These are phyloP conservation scores for Dolichotis patagonum DNA, from an alignment of 2,113 vertebrate species.

Conservation along the genomic window DNA sequence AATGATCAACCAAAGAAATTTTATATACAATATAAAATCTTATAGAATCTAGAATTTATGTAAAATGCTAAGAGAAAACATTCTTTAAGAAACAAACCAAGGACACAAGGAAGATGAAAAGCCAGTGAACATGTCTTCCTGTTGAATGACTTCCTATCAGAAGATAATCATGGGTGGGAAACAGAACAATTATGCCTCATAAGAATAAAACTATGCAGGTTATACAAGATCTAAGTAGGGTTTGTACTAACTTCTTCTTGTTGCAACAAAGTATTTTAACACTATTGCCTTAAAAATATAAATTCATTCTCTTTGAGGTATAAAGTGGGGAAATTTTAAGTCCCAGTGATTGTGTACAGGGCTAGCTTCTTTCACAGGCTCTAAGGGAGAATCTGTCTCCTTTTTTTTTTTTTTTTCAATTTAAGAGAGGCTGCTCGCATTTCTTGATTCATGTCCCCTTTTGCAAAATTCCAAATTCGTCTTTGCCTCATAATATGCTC, in stretches of 20 bases:
- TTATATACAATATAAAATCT: neutral
- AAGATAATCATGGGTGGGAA: neutral
- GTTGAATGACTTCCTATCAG: neutral
- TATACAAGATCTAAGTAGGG: no score
- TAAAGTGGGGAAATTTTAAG: neutral
- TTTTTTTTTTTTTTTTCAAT: neutral
- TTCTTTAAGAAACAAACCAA: neutral
- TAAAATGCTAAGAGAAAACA: neutral
- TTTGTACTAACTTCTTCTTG: neutral
- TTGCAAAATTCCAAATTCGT: neutral
- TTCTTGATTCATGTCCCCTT: neutral
- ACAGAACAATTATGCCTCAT: accelerated
- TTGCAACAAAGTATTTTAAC: neutral
- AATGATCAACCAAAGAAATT: neutral
- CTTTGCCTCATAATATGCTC: neutral
- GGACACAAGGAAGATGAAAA: no score
- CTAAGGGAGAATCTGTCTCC: neutral
- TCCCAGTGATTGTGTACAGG: neutral
- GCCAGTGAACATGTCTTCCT: neutral
- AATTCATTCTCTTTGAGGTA: neutral
- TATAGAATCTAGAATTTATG: neutral
- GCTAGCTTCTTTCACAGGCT: neutral
- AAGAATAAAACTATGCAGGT: accelerated
- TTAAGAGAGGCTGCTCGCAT: accelerated
- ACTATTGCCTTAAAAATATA: neutral